Percentiles rank a stretch among this genome's conserved stretches.
phyloP scores from a whole-genome alignment of 2,113 vertebrate species.

The Dasyornis broadbenti region DNA sequence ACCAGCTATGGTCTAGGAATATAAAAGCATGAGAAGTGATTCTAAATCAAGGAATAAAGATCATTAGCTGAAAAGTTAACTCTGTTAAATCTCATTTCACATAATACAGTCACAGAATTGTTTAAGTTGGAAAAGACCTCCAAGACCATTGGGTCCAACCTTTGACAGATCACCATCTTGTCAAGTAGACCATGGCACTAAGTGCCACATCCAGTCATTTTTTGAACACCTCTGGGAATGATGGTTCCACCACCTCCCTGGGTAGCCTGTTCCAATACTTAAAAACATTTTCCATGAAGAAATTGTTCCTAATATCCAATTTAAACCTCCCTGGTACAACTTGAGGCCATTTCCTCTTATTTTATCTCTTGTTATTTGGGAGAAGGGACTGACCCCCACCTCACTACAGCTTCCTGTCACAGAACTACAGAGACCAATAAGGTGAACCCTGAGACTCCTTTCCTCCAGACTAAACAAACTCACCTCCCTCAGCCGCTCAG shows the following conservation, averaged over 20 bases:
- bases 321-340: not conserved
- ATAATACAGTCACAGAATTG: not conserved
- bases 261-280: not conserved
- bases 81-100: not conserved
- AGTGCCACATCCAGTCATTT: not conserved
- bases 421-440: not conserved
- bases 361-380: not conserved
- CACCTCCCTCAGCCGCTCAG: not conserved
- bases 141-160: not conserved
- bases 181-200: not conserved
- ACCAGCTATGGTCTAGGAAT: not conserved
- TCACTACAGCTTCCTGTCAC: accelerated
- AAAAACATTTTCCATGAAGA: not conserved
- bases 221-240: not conserved
- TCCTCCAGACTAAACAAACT: not conserved
- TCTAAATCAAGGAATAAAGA: not conserved
- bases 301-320: not conserved
- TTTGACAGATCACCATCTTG: not conserved
- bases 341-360: not conserved
- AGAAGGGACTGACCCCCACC: not conserved
- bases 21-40: not conserved
- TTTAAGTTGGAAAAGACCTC: not conserved
- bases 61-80: not conserved
- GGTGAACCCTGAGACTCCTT: not conserved
- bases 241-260: not conserved